Percentiles rank a stretch among this genome's conserved stretches.
Conservation (phyloP, 2,888 invertebrate genomes). For the Papilio elwesi region DNA sequence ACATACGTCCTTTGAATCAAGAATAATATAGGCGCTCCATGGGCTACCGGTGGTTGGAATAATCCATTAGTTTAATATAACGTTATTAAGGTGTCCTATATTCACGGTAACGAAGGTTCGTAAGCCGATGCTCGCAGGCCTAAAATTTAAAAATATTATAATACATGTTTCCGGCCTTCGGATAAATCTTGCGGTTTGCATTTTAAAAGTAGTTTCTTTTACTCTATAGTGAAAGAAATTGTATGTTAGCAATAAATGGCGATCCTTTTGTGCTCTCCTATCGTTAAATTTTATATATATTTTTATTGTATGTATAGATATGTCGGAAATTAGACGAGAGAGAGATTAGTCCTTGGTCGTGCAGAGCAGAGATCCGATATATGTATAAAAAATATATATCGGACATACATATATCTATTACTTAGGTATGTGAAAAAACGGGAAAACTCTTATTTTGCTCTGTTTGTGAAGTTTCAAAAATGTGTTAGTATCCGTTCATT, state of each 20-base stretch:
- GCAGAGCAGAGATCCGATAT: too few relatives aligned
- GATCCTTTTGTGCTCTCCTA: too few relatives aligned
- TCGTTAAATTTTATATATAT: too few relatives aligned
- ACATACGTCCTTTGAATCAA: conserved; percentile 9
- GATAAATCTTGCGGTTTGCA: conserved; percentile 4
- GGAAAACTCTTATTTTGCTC: not conserved
- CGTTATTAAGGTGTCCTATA: conserved; percentile 29
- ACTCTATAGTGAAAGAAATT: too few relatives aligned
- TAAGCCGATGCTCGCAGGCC: conserved; percentile 12
- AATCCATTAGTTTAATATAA: conserved; percentile 27
- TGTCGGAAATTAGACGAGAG: too few relatives aligned
- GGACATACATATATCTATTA: not conserved
- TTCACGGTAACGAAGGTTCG: conserved; percentile 28
- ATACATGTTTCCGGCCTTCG: not conserved
- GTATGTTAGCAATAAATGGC: too few relatives aligned
- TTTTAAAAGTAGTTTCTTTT: too few relatives aligned
- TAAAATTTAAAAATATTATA: conserved; percentile 2
- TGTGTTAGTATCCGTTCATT: not conserved
- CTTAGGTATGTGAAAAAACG: not conserved
- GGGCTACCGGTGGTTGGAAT: conserved; percentile 14
- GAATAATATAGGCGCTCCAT: not conserved
- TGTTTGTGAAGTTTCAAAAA: not conserved
- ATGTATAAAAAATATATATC: too few relatives aligned
- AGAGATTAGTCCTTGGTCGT: too few relatives aligned
- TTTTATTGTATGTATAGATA: too few relatives aligned